These are phyloP conservation scores for Setophaga petechia DNA, from an alignment of 2,113 vertebrate species.

Conservation along the genomic window DNA sequence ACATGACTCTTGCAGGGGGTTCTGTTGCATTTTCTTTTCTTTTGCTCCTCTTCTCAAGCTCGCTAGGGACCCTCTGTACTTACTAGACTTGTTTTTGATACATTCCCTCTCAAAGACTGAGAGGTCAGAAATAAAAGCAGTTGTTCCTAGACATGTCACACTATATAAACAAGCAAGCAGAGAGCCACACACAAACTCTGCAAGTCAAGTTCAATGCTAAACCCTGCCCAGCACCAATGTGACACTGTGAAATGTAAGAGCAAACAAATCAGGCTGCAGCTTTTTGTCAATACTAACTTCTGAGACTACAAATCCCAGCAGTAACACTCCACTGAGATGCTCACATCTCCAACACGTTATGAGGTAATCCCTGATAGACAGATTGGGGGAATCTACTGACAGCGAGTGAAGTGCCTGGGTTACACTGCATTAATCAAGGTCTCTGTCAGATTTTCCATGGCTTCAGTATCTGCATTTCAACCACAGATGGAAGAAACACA, in stretches of 20 bases:
- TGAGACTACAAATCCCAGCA: not conserved
- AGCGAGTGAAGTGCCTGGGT: not conserved
- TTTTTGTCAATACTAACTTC: not conserved
- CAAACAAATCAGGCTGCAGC: not conserved
- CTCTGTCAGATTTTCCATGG: not conserved
- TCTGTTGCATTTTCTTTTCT: not conserved
- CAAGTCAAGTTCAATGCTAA: not conserved
- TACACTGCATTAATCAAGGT: not conserved
- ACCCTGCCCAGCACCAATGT: not conserved
- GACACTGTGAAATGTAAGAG: not conserved
- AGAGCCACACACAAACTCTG: not conserved
- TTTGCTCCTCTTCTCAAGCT: not conserved
- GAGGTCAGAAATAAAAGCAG: not conserved
- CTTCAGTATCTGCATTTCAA: not conserved
- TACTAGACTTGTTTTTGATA: not conserved
- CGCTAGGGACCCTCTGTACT: not conserved
- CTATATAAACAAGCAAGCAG: not conserved
- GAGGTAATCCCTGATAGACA: not conserved
- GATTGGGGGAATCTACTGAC: not conserved
- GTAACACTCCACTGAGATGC: not conserved
- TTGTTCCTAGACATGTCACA: not conserved
- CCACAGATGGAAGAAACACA: not conserved
- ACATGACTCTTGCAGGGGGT: not conserved
- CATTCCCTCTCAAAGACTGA: not conserved
- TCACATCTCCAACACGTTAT: accelerated